These are phyloP conservation scores for Nomada fabriciana DNA, from an alignment of 2,888 invertebrate genomes.

Conservation along the genomic window DNA sequence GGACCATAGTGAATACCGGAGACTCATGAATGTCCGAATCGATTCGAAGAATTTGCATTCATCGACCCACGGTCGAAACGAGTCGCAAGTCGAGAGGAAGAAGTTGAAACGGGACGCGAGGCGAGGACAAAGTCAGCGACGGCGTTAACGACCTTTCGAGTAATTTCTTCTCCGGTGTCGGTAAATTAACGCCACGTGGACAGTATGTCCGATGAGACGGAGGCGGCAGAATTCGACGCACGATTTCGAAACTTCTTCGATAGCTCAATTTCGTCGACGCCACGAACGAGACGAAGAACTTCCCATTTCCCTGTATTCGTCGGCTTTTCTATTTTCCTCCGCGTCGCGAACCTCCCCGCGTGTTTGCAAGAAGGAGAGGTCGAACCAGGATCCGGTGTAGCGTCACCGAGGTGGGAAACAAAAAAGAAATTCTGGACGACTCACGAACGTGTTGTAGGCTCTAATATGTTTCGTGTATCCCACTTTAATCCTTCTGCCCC, in stretches of 20 bases:
- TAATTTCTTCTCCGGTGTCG: constrained; percentile 50
- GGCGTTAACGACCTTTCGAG: constrained; percentile 56
- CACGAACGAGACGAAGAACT: constrained; percentile 5
- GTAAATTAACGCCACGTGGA: constrained; percentile 65
- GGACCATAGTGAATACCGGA: background rate
- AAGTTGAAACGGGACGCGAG: constrained; percentile 34
- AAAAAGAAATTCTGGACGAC: constrained; percentile 73
- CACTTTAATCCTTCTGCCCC: constrained; percentile 48
- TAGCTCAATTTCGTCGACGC: constrained; percentile 78
- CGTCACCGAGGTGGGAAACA: constrained; percentile 50
- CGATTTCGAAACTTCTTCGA: constrained; percentile 79
- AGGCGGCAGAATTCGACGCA: constrained; percentile 75
- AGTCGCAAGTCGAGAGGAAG: constrained; percentile 21
- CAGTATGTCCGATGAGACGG: constrained; percentile 44
- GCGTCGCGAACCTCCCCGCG: background rate
- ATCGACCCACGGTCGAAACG: background rate
- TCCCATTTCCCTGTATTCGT: background rate
- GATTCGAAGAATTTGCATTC: constrained; percentile 28
- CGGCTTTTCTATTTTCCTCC: constrained; percentile 32
- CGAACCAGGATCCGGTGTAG: constrained; percentile 67
- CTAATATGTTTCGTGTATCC: constrained; percentile 80
- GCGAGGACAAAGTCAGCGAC: constrained; percentile 22
- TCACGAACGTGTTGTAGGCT: constrained; percentile 77
- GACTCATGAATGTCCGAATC: background rate
- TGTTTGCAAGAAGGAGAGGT: constrained; percentile 20